phyloP scores from a whole-genome alignment of 2,113 vertebrate genomes.

The Calidris pygmaea region DNA sequence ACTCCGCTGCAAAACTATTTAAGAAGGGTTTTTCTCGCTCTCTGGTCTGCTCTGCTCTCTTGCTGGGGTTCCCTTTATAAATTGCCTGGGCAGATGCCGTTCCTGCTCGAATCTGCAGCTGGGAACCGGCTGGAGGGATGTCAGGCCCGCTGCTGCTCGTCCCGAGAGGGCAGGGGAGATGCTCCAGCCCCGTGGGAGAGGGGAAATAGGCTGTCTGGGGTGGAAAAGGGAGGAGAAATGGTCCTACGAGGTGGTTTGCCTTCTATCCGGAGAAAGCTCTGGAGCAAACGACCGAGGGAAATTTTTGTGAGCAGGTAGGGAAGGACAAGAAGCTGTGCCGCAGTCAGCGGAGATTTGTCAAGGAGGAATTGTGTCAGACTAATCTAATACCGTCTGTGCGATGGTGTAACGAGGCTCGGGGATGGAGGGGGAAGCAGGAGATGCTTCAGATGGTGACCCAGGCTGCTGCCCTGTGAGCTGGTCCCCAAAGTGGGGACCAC shows the following conservation, averaged over 20 bases:
- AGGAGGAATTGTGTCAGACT: neutral
- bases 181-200: neutral
- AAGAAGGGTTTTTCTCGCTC: neutral
- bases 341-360: neutral
- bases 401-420: neutral
- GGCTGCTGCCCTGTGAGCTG: neutral
- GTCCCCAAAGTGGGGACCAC: neutral
- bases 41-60: neutral
- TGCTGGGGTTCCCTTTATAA: neutral
- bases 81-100: neutral
- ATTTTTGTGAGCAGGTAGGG: neutral
- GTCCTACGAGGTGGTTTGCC: accelerated
- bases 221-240: neutral
- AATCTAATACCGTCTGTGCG: neutral
- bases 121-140: neutral
- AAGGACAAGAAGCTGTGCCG: neutral
- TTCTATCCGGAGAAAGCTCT: neutral
- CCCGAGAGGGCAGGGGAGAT: neutral
- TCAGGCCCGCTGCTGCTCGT: neutral
- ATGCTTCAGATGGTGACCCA: neutral
- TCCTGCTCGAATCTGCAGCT: neutral
- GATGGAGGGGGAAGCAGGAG: neutral
- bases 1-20: neutral
- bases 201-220: neutral
- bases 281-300: neutral